Base-by-base conservation (phyloP, 2,113 vertebrate species). In the Poicephalus gulielmi region DNA sequence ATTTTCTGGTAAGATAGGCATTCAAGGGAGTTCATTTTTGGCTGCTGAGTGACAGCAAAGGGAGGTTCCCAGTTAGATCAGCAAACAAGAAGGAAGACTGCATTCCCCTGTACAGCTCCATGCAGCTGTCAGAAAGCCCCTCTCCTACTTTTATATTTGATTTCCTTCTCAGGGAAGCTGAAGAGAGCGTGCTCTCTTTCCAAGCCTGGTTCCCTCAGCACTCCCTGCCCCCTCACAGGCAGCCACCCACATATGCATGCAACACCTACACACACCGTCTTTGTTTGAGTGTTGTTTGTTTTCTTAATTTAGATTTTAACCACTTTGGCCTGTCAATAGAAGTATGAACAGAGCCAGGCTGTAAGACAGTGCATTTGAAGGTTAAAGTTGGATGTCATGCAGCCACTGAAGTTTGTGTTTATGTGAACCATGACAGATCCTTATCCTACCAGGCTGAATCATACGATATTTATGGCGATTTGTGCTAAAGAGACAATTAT, bases 121-220 rank as follows among this genome's bases (percentile, higher is more conserved):
- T 2, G 76, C 98, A 98, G 98, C 98, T 98, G 98, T 96, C 98
- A 98, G 98, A 98, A 98, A 98, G 97, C 97, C 76, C 49, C 94
- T 92, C 96, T 97, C 96, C 96, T 97, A 68, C 96, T 83, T 97
- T 97, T 96, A 96, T 86, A 95, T 98, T 97, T 97, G 22, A 98
- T 93, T 96, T 96, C 95, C 93, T 95, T 95, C 97, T 97, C 57
- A 67, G 97, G 96, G 96, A 98, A 96, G 67, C 57, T 57, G 76
- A 73, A 73, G 89, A 90, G 93, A 97, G 63, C 6, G 4, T 70
- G 47, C 31, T 59, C 8, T 33, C 44, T 68, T 41, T 31, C 41
- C 44, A 24, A 39, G 35, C 14, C 43, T 2, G 6, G 63, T 66
- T 69, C 50, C 43, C 33, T 50, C 15, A n/a, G 52, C 64, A 11